Percentiles rank a stretch among this genome's conserved stretches.
These are phyloP conservation scores for Ophion ventricosus DNA, from an alignment of 2,888 invertebrate genomes.

Conservation along the genomic window DNA sequence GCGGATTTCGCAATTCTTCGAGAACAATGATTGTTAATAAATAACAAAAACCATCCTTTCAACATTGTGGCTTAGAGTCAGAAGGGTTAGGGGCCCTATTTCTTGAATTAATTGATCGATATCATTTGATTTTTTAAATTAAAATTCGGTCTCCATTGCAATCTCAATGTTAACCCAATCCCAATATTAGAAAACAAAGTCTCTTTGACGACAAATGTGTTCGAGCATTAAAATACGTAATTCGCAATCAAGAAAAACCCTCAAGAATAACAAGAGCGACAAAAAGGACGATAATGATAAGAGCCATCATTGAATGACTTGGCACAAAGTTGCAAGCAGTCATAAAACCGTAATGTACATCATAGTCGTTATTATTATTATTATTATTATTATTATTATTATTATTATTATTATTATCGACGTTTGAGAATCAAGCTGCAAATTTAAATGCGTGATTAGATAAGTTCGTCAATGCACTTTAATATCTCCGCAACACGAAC, in stretches of 20 bases:
- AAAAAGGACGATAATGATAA: not conserved
- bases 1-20: too few relatives aligned
- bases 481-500: slow-evolving; percentile 1
- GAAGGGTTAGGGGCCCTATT: too few relatives aligned
- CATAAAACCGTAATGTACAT: slow-evolving; percentile 1
- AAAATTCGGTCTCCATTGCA: slow-evolving; percentile 15
- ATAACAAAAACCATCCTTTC: too few relatives aligned
- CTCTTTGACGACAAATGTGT: not conserved
- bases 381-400: not conserved
- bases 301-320: not conserved
- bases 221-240: not conserved
- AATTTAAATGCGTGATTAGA: slow-evolving; percentile 1
- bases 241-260: not conserved
- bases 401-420: not conserved
- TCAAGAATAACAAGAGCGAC: not conserved
- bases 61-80: too few relatives aligned
- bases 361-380: not conserved
- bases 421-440: slow-evolving; percentile 4
- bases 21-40: too few relatives aligned
- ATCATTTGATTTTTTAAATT: not conserved
- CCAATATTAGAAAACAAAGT: slow-evolving; percentile 3
- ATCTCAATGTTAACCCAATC: slow-evolving; percentile 37
- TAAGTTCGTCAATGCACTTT: slow-evolving; percentile 29
- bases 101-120: too few relatives aligned
- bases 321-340: not conserved